Conservation (phyloP, 2,888 invertebrate genomes). For the Sussaba pulchella region DNA sequence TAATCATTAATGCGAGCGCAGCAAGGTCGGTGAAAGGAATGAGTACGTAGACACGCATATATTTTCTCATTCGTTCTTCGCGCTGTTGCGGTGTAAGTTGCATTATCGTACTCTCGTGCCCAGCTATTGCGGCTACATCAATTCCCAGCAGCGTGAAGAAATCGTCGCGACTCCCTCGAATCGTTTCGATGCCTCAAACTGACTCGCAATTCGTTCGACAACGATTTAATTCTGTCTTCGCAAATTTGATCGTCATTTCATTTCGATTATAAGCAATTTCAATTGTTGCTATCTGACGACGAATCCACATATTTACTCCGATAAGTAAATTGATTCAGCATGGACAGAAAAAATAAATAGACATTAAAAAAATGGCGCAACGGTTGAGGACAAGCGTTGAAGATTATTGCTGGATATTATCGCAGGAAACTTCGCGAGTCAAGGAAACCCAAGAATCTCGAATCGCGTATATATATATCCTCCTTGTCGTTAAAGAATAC, state of each 20-base stretch:
- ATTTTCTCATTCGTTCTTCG: conserved; percentile 58
- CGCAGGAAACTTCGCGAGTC: background rate
- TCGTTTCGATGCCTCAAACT: too few species aligned
- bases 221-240: too few species aligned
- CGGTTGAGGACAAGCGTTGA: background rate
- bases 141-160: background rate
- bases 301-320: too few species aligned
- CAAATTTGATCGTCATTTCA: too few species aligned
- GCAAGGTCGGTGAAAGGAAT: conserved; percentile 80
- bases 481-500: background rate
- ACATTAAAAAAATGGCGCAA: too few species aligned
- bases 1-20: conserved; percentile 77
- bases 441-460: conserved; percentile 27
- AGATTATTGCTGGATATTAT: conserved; percentile 3
- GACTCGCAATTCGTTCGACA: too few species aligned
- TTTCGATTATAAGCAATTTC: too few species aligned
- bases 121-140: too few species aligned
- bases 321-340: too few species aligned
- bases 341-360: too few species aligned
- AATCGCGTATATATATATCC: too few species aligned
- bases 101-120: conserved; percentile 51
- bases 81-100: conserved; percentile 6
- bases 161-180: conserved; percentile 5
- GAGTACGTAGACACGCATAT: conserved; percentile 65
- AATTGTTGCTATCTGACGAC: too few species aligned